Evolutionary conservation across 2,113 vertebrate genomes (phyloP).

Genomic region (Hippocampus abdominalis): DNA sequence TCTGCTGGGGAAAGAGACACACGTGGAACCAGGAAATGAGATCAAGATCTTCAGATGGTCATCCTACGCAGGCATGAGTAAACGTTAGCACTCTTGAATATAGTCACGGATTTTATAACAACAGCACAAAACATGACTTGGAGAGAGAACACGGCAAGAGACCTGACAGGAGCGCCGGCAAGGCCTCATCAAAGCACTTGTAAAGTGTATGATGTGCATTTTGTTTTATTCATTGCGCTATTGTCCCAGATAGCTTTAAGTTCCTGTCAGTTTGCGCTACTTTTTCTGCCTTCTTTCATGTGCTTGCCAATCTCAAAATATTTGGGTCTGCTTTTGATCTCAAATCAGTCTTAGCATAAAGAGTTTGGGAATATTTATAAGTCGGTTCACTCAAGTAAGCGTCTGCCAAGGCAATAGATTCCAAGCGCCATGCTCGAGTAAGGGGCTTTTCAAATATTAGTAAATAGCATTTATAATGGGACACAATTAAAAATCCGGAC

Average conservation of each 20-base stretch:
- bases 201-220: conserved; percentile 10
- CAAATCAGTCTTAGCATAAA: background rate
- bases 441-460: background rate
- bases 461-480: background rate
- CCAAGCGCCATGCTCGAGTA: background rate
- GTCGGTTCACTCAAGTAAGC: background rate
- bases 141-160: background rate
- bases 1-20: conserved; percentile 19
- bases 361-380: background rate
- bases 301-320: conserved; percentile 4
- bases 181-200: conserved; percentile 26
- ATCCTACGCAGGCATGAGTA: no score
- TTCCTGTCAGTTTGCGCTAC: conserved; percentile 28
- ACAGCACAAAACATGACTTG: conserved; percentile 1
- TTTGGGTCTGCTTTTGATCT: conserved; percentile 18
- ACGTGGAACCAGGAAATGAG: background rate
- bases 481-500: no score
- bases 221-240: conserved; percentile 42
- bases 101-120: conserved; percentile 11
- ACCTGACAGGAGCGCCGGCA: conserved; percentile 18
- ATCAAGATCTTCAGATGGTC: no score
- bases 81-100: no score
- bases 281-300: conserved; percentile 17
- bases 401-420: background rate
- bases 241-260: conserved; percentile 31